Conservation (phyloP, 1,140 invertebrate species). For the Drosophila mayri region DNA sequence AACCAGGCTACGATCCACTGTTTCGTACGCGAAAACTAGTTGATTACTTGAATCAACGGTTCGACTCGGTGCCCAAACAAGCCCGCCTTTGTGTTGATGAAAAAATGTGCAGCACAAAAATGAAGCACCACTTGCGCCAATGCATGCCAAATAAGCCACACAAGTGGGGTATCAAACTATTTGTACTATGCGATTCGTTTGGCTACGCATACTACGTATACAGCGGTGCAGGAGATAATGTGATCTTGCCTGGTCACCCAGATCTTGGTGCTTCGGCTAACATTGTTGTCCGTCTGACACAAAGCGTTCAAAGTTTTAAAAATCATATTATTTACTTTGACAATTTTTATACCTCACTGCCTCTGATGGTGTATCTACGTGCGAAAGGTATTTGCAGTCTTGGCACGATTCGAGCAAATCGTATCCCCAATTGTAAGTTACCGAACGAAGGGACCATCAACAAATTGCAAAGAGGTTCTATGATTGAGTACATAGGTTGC, state of each 20-base stretch:
- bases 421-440: conserved; percentile 14
- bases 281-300: conserved; percentile 14
- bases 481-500: background rate
- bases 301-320: background rate
- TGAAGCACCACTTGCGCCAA: conserved; percentile 28
- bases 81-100: conserved; percentile 16
- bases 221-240: conserved; percentile 24
- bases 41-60: too few relatives aligned
- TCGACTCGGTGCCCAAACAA: too few relatives aligned
- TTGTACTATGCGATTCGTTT: conserved; percentile 15
- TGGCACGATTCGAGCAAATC: conserved; percentile 9
- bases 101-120: background rate
- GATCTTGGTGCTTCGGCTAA: conserved; percentile 13
- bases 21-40: too few relatives aligned
- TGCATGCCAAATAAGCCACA: conserved; percentile 22
- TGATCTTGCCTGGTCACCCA: conserved; percentile 26
- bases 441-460: conserved; percentile 11
- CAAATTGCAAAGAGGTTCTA: conserved; percentile 20
- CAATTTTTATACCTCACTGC: conserved; percentile 19
- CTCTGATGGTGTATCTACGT: conserved; percentile 12
- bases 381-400: conserved; percentile 14
- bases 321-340: conserved; percentile 12
- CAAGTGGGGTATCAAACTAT: background rate
- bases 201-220: conserved; percentile 19
- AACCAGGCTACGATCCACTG: too few relatives aligned